These are phyloP conservation scores for Colletes collaris DNA, from an alignment of 2,888 invertebrate genomes.

Conservation along the genomic window DNA sequence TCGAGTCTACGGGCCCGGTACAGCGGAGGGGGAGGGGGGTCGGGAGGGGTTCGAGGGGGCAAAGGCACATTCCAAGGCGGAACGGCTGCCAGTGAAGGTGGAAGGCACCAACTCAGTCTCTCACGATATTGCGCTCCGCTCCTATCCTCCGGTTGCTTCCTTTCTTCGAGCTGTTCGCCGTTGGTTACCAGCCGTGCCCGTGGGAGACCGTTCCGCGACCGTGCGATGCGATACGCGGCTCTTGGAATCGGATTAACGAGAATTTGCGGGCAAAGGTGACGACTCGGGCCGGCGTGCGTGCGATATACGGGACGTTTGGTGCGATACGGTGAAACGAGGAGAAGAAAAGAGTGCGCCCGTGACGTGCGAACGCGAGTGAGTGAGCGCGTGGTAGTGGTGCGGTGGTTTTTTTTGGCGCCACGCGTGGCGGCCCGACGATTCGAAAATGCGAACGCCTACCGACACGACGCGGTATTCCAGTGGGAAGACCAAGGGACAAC, in stretches of 20 bases:
- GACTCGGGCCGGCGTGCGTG: conserved; percentile 1
- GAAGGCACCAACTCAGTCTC: conserved; percentile 69
- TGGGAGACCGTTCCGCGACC: conserved; percentile 1
- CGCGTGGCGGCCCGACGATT: conserved; percentile 27
- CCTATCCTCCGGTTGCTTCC: conserved; percentile 47
- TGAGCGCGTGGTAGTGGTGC: neutral
- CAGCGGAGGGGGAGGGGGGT: conserved; percentile 24
- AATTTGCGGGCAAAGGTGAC: neutral
- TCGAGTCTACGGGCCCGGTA: conserved; percentile 35
- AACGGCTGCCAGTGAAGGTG: conserved; percentile 79
- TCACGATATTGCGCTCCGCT: conserved; percentile 64
- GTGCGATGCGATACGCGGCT: conserved; percentile 18
- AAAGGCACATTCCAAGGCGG: conserved; percentile 80
- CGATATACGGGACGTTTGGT: conserved; percentile 22
- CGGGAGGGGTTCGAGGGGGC: conserved; percentile 70
- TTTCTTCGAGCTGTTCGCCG: conserved; percentile 36
- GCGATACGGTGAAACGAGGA: neutral
- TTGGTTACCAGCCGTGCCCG: neutral
- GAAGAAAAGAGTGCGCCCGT: no score
- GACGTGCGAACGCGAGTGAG: neutral
- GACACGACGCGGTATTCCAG: conserved; percentile 38
- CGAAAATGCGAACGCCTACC: conserved; percentile 54
- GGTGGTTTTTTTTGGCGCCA: conserved; percentile 45
- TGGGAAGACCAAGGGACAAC: conserved; percentile 49
- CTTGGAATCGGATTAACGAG: conserved; percentile 35